Evolutionary conservation across 92 coral and sea anemone species (phyloP).

Genomic region (Anthopleura xanthogrammica): DNA sequence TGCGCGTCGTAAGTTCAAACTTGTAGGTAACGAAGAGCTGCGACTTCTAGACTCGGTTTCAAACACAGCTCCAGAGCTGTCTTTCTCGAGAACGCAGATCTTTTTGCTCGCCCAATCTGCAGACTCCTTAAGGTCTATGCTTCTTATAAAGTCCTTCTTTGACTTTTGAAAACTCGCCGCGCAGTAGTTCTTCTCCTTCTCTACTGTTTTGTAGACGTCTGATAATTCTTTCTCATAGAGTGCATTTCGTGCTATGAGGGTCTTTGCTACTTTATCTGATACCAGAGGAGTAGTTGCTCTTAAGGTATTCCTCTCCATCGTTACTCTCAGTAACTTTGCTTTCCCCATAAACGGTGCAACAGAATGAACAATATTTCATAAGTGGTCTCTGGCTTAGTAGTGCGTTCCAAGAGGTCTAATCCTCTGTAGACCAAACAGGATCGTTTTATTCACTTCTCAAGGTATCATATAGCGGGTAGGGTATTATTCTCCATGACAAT

Average conservation of each 20-base stretch:
- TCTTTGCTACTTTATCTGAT: conserved; percentile 32
- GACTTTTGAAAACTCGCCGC: conserved; percentile 6
- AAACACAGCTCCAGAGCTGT: conserved; percentile 6
- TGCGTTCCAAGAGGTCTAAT: not conserved
- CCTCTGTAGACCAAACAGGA: not conserved
- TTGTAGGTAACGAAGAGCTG: conserved; percentile 18
- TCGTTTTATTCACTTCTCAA: not conserved
- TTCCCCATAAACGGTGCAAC: not conserved
- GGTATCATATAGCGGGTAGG: not conserved
- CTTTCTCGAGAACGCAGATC: not conserved
- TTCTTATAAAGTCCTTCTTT: conserved; percentile 11
- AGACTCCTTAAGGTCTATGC: not conserved
- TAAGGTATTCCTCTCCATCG: conserved; percentile 20
- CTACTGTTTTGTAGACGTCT: conserved; percentile 12
- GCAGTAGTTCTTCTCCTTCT: conserved; percentile 13
- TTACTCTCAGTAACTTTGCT: not conserved
- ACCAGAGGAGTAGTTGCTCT: conserved; percentile 25
- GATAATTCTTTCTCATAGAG: conserved; percentile 28
- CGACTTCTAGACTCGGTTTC: conserved; percentile 4
- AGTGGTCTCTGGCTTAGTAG: not conserved
- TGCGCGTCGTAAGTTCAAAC: not conserved
- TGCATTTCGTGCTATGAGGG: conserved; percentile 7
- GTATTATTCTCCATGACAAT: not conserved
- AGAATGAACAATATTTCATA: not conserved
- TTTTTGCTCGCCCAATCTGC: not conserved